Percentiles rank a stretch among this genome's conserved stretches.
phyloP scores from a whole-genome alignment of 1,140 invertebrate genomes.

The Tetraneura akinire region DNA sequence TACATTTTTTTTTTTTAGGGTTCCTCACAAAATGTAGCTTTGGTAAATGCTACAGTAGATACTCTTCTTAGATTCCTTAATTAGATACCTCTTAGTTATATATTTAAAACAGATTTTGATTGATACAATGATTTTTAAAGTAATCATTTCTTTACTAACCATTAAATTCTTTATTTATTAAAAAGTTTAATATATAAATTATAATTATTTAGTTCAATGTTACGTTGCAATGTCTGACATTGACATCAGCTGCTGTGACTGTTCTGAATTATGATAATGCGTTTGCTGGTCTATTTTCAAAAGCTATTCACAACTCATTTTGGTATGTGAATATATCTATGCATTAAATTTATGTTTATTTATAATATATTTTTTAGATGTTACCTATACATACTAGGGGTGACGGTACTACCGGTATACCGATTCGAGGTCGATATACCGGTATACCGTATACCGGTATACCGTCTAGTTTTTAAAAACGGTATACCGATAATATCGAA shows the following conservation, averaged over 20 bases:
- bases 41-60: constrained; percentile 92
- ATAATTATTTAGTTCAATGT: constrained; percentile 97
- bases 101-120: constrained; percentile 99
- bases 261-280: constrained; percentile 88
- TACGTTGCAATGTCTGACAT: constrained; percentile 96
- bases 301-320: constrained; percentile 88
- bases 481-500: too few species aligned
- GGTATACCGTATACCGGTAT: too few species aligned
- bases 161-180: constrained; percentile 27
- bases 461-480: too few species aligned
- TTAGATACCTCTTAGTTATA: constrained; percentile 99
- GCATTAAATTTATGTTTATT: constrained; percentile 40
- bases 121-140: constrained; percentile 90
- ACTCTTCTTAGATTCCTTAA: constrained; percentile 96
- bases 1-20: constrained; percentile 64
- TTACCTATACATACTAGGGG: constrained; percentile 81
- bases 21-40: constrained; percentile 92
- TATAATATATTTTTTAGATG: constrained; percentile 65
- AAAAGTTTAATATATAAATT: constrained; percentile 59
- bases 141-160: constrained; percentile 57
- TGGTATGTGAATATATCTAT: constrained; percentile 57
- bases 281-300: constrained; percentile 84
- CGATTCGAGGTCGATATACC: too few species aligned
- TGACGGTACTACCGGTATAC: too few species aligned
- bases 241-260: constrained; percentile 91